Percentiles rank a stretch among this genome's conserved stretches.
These are phyloP conservation scores for Apteryx owenii DNA, from an alignment of 2,113 vertebrate genomes.

Conservation along the genomic window DNA sequence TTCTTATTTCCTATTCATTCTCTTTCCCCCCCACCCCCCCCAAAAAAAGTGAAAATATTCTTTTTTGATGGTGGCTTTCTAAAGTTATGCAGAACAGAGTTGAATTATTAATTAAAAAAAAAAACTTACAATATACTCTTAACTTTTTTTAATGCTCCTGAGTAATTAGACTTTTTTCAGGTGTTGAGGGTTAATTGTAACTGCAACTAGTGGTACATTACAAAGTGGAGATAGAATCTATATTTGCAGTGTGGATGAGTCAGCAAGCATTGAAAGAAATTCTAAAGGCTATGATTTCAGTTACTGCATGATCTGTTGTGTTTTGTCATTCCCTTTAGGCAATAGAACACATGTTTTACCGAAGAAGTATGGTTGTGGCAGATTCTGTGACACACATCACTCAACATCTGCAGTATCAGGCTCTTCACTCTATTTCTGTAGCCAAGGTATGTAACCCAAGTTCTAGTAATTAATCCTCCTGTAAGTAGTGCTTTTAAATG, in stretches of 20 bases:
- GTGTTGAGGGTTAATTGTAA: background rate
- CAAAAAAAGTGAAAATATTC: background rate
- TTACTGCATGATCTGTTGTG: background rate
- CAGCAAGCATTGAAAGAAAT: background rate
- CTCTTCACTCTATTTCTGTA: slow-evolving; percentile 87
- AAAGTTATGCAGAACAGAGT: background rate
- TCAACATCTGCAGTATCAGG: slow-evolving; percentile 94
- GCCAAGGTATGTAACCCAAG: slow-evolving; percentile 86
- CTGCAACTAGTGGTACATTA: background rate
- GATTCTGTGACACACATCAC: slow-evolving; percentile 95
- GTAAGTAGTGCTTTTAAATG: background rate
- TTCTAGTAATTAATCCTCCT: background rate
- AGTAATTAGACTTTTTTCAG: background rate
- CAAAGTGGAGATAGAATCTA: background rate
- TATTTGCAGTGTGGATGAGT: background rate
- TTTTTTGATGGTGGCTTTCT: background rate
- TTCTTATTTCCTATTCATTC: background rate
- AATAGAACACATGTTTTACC: slow-evolving; percentile 93
- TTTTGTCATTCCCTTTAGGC: slow-evolving; percentile 80
- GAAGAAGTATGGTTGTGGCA: slow-evolving; percentile 93
- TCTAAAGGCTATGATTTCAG: background rate
- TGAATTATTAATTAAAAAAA: background rate
- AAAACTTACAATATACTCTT: background rate
- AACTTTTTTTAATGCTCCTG: background rate
- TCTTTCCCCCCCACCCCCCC: background rate